A percentile compares a stretch with the other conserved stretches of the same genome.
phyloP scores from a whole-genome alignment of 2,113 vertebrate genomes.

The Jacana jacana region DNA sequence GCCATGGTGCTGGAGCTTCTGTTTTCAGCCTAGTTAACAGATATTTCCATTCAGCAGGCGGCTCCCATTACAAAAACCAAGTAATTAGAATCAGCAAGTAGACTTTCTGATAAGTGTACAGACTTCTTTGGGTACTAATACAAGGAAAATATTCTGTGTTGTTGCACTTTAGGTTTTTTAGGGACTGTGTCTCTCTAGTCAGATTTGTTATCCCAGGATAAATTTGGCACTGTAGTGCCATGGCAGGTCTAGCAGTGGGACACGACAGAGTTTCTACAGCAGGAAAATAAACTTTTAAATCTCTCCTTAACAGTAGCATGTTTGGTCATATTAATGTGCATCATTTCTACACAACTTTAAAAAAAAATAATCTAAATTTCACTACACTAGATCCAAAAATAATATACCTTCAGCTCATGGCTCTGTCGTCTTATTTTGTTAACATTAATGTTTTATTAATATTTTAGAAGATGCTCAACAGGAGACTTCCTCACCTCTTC shows the following conservation, averaged over 20 bases:
- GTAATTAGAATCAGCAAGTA: background rate
- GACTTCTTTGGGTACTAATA: background rate
- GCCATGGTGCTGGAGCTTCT: background rate
- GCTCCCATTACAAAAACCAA: background rate
- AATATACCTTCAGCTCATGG: background rate
- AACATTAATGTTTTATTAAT: background rate
- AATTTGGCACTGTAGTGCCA: background rate
- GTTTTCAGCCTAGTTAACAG: background rate
- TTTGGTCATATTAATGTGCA: background rate
- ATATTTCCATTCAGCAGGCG: background rate
- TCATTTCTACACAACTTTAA: background rate
- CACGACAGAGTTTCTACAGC: background rate
- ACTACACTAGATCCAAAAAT: background rate
- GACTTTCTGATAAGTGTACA: background rate
- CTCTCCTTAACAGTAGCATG: background rate
- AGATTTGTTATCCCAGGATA: background rate
- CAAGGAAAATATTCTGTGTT: background rate
- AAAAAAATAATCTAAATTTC: background rate
- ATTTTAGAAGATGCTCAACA: background rate
- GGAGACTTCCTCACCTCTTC: background rate
- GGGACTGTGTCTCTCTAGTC: background rate
- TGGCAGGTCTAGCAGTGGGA: background rate
- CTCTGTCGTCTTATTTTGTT: background rate
- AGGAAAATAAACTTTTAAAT: background rate
- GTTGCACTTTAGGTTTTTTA: background rate